Percentiles rank a stretch among this genome's conserved stretches.
Evolutionary conservation across 2,113 vertebrate species (phyloP).

Genomic region (Pogonocichla stellata): DNA sequence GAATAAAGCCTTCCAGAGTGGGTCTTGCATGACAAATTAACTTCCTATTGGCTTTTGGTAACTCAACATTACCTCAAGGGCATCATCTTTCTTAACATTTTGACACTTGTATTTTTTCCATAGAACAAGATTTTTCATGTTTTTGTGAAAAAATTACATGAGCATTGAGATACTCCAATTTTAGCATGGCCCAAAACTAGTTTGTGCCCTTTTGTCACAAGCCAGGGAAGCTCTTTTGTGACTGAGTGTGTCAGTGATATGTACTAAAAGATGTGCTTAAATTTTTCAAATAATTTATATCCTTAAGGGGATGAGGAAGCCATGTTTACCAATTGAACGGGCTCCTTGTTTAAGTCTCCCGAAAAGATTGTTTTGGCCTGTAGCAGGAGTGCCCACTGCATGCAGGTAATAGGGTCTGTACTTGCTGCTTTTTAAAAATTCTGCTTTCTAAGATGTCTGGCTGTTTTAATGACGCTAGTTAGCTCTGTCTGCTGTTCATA

Average conservation of each 20-base stretch:
- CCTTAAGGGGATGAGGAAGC: not conserved
- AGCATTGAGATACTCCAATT: not conserved
- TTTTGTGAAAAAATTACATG: not conserved
- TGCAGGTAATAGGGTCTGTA: not conserved
- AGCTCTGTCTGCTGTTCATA: not conserved
- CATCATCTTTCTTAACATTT: not conserved
- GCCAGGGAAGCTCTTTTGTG: not conserved
- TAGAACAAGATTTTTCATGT: not conserved
- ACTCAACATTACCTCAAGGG: not conserved
- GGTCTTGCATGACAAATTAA: not conserved
- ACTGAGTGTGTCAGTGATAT: not conserved
- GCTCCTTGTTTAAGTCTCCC: not conserved
- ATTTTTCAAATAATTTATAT: not conserved
- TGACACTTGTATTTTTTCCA: not conserved
- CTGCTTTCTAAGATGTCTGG: not conserved
- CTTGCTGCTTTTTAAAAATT: not conserved
- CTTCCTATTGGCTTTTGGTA: not conserved
- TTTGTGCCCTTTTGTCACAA: not conserved
- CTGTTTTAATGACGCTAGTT: not conserved
- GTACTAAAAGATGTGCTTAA: not conserved
- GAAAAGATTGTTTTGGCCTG: not conserved
- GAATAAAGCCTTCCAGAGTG: not conserved
- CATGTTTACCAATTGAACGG: not conserved
- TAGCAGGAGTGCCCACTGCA: not conserved
- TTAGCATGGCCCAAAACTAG: not conserved